Conservation (phyloP, 2,113 vertebrate species). For the Scartelaos histophorus region DNA sequence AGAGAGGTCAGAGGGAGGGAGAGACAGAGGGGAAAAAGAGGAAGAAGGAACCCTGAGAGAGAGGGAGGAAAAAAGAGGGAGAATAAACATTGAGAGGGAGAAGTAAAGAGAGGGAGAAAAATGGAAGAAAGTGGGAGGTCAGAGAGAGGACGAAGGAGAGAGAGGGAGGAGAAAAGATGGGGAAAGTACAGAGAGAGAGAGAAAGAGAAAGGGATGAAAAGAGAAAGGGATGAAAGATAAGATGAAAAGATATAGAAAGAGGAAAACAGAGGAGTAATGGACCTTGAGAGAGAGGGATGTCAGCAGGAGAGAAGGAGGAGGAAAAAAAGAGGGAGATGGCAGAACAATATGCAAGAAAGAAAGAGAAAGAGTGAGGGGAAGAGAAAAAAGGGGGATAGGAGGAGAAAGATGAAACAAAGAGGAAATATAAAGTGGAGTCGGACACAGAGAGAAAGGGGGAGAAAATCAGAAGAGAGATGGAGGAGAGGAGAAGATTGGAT, state of each 20-base stretch:
- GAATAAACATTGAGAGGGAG: no score
- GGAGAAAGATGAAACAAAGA: no score
- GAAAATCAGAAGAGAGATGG: not conserved
- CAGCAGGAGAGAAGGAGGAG: not conserved
- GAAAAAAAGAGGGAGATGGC: no score
- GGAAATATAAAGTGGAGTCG: no score
- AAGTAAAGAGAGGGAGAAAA: no score
- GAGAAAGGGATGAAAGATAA: not conserved
- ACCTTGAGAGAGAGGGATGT: not conserved
- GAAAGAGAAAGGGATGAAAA: not conserved
- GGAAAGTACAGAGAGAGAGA: slow-evolving; percentile 42
- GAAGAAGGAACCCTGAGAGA: no score
- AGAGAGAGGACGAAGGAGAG: slow-evolving; percentile 19
- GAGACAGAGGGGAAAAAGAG: not conserved
- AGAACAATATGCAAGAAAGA: not conserved
- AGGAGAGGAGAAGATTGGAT: not conserved
- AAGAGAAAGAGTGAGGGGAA: not conserved
- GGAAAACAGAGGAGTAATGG: not conserved
- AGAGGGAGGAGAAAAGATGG: slow-evolving; percentile 55
- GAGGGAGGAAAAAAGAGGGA: slow-evolving; percentile 54
- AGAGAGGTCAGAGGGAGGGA: slow-evolving; percentile 42
- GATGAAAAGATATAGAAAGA: not conserved
- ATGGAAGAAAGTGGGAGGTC: no score
- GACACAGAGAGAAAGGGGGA: not conserved
- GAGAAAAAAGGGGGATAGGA: not conserved